These are phyloP conservation scores for Upupa epops DNA, from an alignment of 2,113 vertebrate species.

Conservation along the genomic window DNA sequence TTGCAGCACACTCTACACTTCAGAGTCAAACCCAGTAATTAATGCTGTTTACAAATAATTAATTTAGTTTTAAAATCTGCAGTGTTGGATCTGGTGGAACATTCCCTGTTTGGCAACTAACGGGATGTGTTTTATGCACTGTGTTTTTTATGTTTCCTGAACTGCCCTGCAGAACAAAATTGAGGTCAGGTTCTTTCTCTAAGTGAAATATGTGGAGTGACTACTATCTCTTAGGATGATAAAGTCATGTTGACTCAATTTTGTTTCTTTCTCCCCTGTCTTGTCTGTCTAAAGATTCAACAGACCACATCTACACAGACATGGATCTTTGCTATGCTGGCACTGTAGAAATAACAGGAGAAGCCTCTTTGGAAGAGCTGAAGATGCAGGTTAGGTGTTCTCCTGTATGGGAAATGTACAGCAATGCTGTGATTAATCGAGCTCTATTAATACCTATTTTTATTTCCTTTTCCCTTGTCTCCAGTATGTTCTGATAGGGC, in stretches of 20 bases:
- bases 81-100: neutral
- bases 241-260: neutral
- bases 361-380: slow-evolving; percentile 84
- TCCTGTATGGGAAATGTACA: neutral
- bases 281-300: slow-evolving; percentile 9
- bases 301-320: neutral
- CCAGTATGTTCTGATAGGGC: slow-evolving; percentile 71
- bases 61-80: neutral
- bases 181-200: neutral
- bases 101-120: neutral
- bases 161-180: neutral
- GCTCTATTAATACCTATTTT: slow-evolving; percentile 54
- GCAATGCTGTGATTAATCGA: neutral
- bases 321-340: slow-evolving; percentile 76
- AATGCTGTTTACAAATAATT: neutral
- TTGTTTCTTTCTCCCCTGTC: neutral
- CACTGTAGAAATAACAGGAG: slow-evolving; percentile 84
- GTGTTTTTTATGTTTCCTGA: neutral
- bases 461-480: slow-evolving; percentile 62
- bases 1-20: neutral
- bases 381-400: slow-evolving; percentile 85
- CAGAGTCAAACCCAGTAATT: neutral
- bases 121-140: neutral
- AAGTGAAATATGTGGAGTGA: neutral
- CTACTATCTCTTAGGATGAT: neutral